These are phyloP conservation scores for Spilarctia lutea DNA, from an alignment of 2,888 invertebrate species.

Conservation along the genomic window DNA sequence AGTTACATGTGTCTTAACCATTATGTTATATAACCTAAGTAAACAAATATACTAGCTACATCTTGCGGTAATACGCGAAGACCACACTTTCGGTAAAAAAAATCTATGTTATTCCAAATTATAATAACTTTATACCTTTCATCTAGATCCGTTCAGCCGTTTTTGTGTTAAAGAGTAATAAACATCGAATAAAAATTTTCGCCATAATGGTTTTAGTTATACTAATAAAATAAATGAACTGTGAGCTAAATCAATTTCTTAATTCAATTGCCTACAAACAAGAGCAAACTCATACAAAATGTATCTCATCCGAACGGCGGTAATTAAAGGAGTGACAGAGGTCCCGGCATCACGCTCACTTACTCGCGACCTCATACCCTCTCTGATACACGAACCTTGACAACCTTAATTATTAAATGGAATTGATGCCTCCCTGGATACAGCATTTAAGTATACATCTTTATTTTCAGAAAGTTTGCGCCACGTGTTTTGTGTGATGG, in stretches of 20 bases:
- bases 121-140: no score
- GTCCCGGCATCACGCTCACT: constrained; percentile 36
- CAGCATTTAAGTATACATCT: constrained; percentile 33
- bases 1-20: no score
- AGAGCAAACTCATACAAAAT: constrained; percentile 43
- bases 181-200: no score
- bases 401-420: constrained; percentile 54
- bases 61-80: no score
- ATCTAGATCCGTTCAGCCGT: no score
- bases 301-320: constrained; percentile 38
- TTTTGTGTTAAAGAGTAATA: no score
- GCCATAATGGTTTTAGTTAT: no score
- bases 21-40: no score
- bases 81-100: no score
- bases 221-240: not conserved
- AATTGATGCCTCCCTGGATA: constrained; percentile 54
- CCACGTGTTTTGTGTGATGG: constrained; percentile 1
- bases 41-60: no score
- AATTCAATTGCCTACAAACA: constrained; percentile 26
- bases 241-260: constrained; percentile 1
- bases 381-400: constrained; percentile 45
- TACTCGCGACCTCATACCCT: constrained; percentile 20
- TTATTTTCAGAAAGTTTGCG: constrained; percentile 34
- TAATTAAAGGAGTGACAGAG: constrained; percentile 51
- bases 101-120: no score